Conservation (phyloP, 2,888 invertebrate genomes). For the Meganola albula region DNA sequence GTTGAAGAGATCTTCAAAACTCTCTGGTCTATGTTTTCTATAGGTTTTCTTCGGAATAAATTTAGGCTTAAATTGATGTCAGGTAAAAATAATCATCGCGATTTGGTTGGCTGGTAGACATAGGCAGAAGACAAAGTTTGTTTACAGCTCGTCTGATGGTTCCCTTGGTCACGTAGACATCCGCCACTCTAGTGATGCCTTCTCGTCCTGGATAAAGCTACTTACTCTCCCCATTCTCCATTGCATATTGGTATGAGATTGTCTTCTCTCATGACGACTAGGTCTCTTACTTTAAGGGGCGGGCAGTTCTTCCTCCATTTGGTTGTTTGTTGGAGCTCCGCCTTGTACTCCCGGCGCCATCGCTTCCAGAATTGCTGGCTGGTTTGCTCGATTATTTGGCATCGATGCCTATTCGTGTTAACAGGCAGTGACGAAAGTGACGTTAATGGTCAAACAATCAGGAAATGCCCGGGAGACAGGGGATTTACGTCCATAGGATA, state of each 20-base stretch:
- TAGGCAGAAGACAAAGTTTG: conserved; percentile 5
- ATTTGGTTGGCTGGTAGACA: not conserved
- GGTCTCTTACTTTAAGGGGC: conserved; percentile 4
- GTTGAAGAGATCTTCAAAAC: not conserved
- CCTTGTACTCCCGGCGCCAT: conserved; percentile 2
- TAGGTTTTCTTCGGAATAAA: no score
- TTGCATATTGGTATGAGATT: conserved; percentile 6
- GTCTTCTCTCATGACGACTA: conserved; percentile 5
- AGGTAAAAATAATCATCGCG: not conserved
- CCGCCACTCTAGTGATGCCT: conserved; percentile 13
- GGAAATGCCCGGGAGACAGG: not conserved
- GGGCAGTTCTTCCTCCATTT: not conserved
- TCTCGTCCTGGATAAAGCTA: conserved; percentile 14
- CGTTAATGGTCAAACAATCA: not conserved
- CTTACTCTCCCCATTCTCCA: conserved; percentile 18
- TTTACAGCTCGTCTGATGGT: conserved; percentile 7
- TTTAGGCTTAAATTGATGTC: not conserved
- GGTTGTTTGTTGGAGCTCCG: not conserved
- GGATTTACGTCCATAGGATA: not conserved
- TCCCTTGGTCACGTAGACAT: conserved; percentile 9
- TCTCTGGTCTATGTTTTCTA: no score
- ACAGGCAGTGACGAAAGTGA: not conserved
- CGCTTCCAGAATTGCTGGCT: conserved; percentile 2
- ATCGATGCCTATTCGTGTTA: not conserved
- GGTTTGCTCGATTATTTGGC: not conserved